Conservation (phyloP, 2,888 invertebrate species). For the Drosophila picticornis region DNA sequence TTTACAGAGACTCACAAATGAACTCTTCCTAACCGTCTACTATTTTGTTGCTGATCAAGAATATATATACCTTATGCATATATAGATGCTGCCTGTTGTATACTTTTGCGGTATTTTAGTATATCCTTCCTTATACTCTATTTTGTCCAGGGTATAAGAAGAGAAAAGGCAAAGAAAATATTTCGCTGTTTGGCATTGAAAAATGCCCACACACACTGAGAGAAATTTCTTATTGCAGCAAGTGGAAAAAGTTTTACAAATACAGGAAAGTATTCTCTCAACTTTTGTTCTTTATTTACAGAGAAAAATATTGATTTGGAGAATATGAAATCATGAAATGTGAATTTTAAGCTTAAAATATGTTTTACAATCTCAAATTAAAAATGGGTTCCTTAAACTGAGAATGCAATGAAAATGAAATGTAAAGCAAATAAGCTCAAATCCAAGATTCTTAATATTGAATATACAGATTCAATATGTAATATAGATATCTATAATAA, state of each 20-base stretch:
- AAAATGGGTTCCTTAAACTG: background rate
- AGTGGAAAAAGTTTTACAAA: background rate
- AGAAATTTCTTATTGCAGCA: background rate
- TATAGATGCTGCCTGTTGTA: rapidly evolving
- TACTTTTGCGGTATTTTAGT: background rate
- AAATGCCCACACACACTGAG: constrained; percentile 1
- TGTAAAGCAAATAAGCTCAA: background rate
- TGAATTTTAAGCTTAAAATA: background rate
- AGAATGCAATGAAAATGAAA: background rate
- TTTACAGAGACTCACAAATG: background rate
- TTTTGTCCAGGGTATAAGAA: background rate
- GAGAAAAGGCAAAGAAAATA: background rate
- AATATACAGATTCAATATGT: background rate
- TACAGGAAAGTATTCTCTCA: background rate
- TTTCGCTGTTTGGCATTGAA: background rate
- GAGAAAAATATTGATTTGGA: no score
- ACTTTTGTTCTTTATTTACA: no score
- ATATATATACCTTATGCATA: background rate
- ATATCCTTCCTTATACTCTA: background rate
- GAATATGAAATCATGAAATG: no score
- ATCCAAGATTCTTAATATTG: no score
- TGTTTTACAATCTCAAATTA: background rate
- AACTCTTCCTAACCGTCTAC: background rate
- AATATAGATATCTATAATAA: background rate
- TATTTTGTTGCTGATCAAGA: background rate